phyloP scores from a whole-genome alignment of 2,113 vertebrate genomes.

The Carettochelys insculpta region DNA sequence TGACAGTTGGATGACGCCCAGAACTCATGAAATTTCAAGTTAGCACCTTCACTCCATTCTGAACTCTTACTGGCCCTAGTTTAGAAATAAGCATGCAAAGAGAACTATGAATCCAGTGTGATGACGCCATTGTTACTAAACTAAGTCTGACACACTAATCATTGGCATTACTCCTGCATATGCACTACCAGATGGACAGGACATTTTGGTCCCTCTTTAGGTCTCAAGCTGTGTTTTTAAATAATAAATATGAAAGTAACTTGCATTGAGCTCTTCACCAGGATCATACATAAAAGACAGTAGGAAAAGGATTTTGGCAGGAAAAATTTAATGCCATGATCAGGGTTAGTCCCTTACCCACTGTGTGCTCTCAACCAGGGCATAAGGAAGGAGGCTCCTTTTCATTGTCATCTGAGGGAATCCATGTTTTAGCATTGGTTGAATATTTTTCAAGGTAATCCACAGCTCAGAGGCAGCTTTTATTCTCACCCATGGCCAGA shows the following conservation, averaged over 20 bases:
- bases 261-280: neutral
- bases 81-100: slow-evolving; percentile 13
- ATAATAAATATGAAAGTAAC: neutral
- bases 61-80: slow-evolving; percentile 33
- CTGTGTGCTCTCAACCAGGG: neutral
- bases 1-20: neutral
- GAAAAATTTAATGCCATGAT: neutral
- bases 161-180: neutral
- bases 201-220: neutral
- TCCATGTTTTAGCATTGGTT: neutral
- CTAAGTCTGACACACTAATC: slow-evolving; percentile 1
- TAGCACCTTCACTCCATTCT: slow-evolving; percentile 5
- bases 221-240: neutral
- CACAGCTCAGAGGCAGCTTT: neutral
- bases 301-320: neutral
- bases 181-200: neutral
- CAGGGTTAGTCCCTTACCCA: neutral
- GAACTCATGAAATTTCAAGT: neutral
- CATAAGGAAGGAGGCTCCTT: neutral
- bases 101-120: neutral
- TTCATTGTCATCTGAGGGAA: neutral
- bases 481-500: neutral
- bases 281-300: neutral
- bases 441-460: neutral
- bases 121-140: neutral